Conservation (phyloP, 2,113 vertebrate species). For the Clupea harengus region DNA sequence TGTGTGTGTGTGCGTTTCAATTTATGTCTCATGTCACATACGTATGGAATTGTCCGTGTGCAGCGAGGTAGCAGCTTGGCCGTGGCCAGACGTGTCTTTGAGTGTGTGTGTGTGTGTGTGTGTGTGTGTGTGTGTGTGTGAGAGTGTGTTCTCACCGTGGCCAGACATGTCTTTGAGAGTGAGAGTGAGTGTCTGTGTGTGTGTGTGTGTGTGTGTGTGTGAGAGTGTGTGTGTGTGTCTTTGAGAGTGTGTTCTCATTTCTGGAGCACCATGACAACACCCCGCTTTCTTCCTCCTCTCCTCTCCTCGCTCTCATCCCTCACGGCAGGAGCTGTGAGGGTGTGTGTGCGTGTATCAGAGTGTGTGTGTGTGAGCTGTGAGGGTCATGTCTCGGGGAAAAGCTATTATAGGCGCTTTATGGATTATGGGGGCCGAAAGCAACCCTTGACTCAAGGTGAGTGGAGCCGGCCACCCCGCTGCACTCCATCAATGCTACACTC, state of each 20-base stretch:
- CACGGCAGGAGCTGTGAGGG: neutral
- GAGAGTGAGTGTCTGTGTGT: neutral
- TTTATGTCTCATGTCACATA: neutral
- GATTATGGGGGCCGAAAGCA: constrained; percentile 60
- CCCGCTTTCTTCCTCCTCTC: neutral
- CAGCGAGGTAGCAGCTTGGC: neutral
- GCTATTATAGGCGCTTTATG: constrained; percentile 66
- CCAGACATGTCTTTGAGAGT: constrained; percentile 8
- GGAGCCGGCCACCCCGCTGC: constrained; percentile 53
- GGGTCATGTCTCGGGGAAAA: constrained; percentile 55
- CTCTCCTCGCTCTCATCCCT: neutral
- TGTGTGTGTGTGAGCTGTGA: no score
- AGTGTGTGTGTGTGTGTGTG: neutral
- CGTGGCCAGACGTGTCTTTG: neutral
- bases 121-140: neutral
- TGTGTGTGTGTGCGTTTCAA: constrained; percentile 3
- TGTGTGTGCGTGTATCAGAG: no score
- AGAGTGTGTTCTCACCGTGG: constrained; percentile 26
- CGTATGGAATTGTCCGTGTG: constrained; percentile 9
- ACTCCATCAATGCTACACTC: constrained; percentile 55
- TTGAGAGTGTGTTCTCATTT: constrained; percentile 8
- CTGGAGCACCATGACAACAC: neutral
- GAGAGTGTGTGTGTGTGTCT: neutral
- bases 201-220: neutral
- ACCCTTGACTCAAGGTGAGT: constrained; percentile 70